Evolutionary conservation across 92 coral and sea anemone species (phyloP).

Genomic region (Isaurus tuberculatus): DNA sequence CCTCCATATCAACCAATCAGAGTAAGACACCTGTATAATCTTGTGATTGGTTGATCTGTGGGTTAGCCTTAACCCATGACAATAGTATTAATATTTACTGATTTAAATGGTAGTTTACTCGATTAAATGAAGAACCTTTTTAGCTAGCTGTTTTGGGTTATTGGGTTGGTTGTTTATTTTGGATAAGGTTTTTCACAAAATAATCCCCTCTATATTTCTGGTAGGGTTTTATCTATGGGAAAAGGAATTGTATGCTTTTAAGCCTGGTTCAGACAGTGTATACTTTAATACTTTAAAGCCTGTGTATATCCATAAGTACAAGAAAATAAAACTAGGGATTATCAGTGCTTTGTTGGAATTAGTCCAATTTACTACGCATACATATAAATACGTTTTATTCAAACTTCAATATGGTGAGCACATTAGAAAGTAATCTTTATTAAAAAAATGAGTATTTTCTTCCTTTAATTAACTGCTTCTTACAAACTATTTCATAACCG

Average conservation of each 20-base stretch:
- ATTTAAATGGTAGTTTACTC: neutral
- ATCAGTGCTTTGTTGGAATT: conserved; percentile 15
- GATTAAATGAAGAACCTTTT: neutral
- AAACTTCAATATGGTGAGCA: conserved; percentile 6
- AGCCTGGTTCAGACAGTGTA: conserved; percentile 15
- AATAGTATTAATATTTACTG: neutral
- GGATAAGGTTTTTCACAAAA: neutral
- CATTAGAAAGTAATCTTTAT: conserved; percentile 8
- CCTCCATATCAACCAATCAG: conserved; percentile 3
- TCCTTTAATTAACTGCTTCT: conserved; percentile 19
- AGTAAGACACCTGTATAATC: conserved; percentile 1
- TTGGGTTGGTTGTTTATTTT: conserved; percentile 7
- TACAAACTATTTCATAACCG: neutral
- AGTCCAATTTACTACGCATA: conserved; percentile 1
- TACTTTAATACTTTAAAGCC: conserved; percentile 11
- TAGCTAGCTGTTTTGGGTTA: neutral
- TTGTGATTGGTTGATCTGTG: conserved; percentile 2
- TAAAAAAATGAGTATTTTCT: neutral
- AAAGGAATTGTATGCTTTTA: neutral
- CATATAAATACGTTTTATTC: conserved; percentile 11
- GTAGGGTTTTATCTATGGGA: neutral
- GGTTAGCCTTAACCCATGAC: neutral
- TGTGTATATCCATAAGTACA: conserved; percentile 15
- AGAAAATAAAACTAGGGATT: neutral
- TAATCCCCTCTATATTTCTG: conserved; percentile 3